phyloP scores from a whole-genome alignment of 2,113 vertebrate genomes.

The Peromyscus californicus region DNA sequence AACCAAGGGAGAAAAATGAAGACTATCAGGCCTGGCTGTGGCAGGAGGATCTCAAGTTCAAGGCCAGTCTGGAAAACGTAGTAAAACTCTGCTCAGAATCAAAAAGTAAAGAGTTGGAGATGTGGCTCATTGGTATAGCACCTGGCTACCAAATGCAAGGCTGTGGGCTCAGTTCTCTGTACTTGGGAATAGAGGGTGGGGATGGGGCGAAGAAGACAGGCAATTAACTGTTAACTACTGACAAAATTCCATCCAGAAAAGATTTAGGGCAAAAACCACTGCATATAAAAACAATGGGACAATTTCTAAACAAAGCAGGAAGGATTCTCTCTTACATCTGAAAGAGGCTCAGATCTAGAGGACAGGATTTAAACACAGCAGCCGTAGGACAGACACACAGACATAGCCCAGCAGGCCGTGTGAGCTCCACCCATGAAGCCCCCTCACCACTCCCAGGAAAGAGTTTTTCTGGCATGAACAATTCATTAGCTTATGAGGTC shows the following conservation, averaged over 20 bases:
- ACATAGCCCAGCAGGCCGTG: fast-evolving
- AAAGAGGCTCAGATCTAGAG: neutral
- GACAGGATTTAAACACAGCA: neutral
- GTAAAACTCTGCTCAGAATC: neutral
- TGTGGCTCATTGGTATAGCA: neutral
- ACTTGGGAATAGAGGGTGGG: neutral
- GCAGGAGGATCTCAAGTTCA: neutral
- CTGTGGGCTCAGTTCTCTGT: neutral
- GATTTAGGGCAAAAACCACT: neutral
- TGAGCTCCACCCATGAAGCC: neutral
- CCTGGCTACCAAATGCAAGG: neutral
- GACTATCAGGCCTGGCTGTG: neutral
- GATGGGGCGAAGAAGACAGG: neutral
- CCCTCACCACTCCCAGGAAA: neutral
- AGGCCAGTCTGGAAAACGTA: neutral
- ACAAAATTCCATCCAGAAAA: neutral
- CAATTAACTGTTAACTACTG: neutral
- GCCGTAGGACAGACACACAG: neutral
- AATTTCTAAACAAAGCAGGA: neutral
- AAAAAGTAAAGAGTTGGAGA: neutral
- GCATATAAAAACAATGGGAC: neutral
- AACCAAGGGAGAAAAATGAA: neutral
- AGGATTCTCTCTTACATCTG: neutral
- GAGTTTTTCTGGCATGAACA: neutral
- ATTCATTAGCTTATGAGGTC: neutral